A percentile compares a stretch with the other conserved stretches of the same genome.
Conservation (phyloP, 2,113 vertebrate species). For the Acrocephalus kingi region DNA sequence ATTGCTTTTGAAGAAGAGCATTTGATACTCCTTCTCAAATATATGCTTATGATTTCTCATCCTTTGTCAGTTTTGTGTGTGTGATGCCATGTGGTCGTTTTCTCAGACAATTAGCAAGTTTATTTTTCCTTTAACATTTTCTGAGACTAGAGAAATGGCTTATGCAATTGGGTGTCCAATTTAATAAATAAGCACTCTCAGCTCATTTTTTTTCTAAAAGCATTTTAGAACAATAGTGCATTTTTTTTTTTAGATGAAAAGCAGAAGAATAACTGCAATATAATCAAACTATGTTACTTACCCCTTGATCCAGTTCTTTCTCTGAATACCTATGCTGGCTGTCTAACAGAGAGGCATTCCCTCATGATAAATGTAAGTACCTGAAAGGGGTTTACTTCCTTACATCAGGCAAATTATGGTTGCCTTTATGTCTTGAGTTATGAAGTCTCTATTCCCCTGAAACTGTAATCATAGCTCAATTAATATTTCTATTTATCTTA, state of each 20-base stretch:
- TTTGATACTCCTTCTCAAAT: neutral
- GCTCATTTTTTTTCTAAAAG: neutral
- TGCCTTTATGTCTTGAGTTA: neutral
- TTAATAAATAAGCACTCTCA: neutral
- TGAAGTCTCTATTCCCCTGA: neutral
- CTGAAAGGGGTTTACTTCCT: neutral
- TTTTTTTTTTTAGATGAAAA: neutral
- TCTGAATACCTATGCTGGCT: neutral
- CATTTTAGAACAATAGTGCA: neutral
- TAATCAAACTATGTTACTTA: neutral
- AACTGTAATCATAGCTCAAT: neutral
- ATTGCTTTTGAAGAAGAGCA: neutral
- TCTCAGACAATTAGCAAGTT: neutral
- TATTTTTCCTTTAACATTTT: constrained; percentile 1
- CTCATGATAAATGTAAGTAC: neutral
- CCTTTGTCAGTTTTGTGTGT: neutral
- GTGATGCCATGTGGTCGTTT: neutral
- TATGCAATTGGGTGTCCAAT: neutral
- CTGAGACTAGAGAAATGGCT: neutral
- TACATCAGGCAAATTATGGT: neutral
- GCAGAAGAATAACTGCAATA: neutral
- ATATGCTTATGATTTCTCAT: neutral
- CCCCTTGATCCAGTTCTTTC: neutral
- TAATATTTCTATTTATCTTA: neutral
- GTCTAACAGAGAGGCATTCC: neutral